Base-by-base conservation (phyloP, 2,888 invertebrate species). In the Parnassius glacialis region DNA sequence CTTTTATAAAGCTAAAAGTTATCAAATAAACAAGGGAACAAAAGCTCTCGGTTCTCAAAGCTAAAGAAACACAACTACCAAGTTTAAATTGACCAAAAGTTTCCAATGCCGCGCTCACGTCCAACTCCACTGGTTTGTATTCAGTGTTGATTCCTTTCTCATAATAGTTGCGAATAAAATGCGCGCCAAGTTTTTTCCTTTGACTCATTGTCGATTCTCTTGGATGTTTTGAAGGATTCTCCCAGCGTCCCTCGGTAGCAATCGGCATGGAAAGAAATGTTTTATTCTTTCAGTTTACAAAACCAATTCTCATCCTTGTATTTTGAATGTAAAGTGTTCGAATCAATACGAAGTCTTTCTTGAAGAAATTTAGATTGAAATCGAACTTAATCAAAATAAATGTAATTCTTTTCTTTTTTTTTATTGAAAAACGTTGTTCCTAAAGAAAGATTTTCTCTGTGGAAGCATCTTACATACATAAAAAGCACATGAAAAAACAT, bases 1-100 rank as follows among this genome's bases (percentile, higher is more conserved):
- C 20, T 20, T 20, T 20, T 20, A 9, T 52, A 20, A 10, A 52
- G 10, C 10, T 52, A 25, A 52, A 52, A 52, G 20, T 20, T 16
- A 20, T 52, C 52, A 20, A 20, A 20, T 11, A 25, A 25, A 20
- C 52, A 20, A 52, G 2, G n/a, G 13, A 47, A 47, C 10, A 56
- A 25, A 20, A 47, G 47, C 25, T 34, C n/a, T 42, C 20, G 20
- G 0, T 57, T 11, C 12, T 54, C n/a, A 50, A 47, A 66, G 62
- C 42, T 65, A 64, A 10, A 66, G 62, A 10, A 62, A 54, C 44
- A 44, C 53, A 52, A 56, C 11, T 72, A 51, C 68, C 67, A 83
- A 84, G 67, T 83, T 83, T 79, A 79, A 84, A 84, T 84, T 83
- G 78, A 74, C 76, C 76, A 70, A 80, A 75, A 76, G 75, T 72